Conservation (phyloP, 2,888 invertebrate species). For the Athalia cordata region DNA sequence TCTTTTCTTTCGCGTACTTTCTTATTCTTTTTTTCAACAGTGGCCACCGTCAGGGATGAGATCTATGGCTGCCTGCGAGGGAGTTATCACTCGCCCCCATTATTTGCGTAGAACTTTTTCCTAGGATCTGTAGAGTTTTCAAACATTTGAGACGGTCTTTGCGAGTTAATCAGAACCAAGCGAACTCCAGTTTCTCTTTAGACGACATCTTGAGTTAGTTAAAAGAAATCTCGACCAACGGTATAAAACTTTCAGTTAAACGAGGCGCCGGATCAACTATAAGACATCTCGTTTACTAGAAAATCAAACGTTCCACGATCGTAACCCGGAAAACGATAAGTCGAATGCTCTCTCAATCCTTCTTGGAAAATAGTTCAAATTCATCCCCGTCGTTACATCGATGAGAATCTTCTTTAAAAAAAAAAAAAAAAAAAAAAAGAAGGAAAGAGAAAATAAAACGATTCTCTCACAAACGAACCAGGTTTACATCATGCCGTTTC, state of each 20-base stretch:
- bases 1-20: no score
- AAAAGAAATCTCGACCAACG: conserved; percentile 14
- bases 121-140: conserved; percentile 7
- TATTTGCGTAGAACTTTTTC: conserved; percentile 44
- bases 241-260: conserved; percentile 5
- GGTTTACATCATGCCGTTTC: background rate
- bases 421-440: no score
- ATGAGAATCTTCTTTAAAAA: no score
- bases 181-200: conserved; percentile 61
- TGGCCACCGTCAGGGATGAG: no score
- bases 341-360: no score
- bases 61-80: background rate
- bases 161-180: conserved; percentile 66
- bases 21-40: no score
- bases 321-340: background rate
- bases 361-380: no score
- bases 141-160: conserved; percentile 58
- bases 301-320: background rate
- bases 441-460: no score
- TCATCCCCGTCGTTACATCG: no score
- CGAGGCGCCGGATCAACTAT: background rate
- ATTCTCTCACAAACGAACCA: no score
- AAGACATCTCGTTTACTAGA: background rate
- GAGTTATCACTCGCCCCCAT: conserved; percentile 39
- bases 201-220: conserved; percentile 63